Conservation (phyloP, 2,113 vertebrate species). For the Ptyas mucosa region DNA sequence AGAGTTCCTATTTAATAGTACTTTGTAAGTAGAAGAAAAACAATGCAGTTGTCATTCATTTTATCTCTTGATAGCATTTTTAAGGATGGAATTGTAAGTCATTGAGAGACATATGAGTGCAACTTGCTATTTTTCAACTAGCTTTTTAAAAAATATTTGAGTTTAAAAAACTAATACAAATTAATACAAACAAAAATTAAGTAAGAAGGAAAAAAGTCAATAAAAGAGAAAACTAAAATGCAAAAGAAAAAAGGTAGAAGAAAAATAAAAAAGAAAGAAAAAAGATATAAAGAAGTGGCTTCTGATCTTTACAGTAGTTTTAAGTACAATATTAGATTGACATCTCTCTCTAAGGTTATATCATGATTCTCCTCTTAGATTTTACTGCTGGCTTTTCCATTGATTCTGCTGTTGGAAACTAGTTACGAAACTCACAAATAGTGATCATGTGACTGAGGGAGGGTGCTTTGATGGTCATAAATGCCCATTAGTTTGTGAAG, state of each 20-base stretch:
- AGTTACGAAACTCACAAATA: background rate
- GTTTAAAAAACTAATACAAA: background rate
- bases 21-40: constrained; percentile 47
- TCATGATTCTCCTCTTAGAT: background rate
- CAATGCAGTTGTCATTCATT: constrained; percentile 42
- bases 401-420: background rate
- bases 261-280: background rate
- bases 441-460: background rate
- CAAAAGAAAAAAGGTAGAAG: background rate
- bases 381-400: background rate
- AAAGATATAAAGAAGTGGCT: background rate
- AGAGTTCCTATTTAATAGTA: background rate
- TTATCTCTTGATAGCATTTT: constrained; percentile 18
- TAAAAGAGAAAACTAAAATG: background rate
- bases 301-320: background rate
- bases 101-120: background rate
- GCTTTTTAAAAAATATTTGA: background rate
- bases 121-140: background rate
- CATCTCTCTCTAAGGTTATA: background rate
- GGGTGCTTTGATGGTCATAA: background rate
- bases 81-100: background rate
- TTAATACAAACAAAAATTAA: background rate
- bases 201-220: background rate
- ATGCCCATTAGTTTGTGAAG: background rate
- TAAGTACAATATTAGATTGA: background rate